Base-by-base conservation (phyloP, 1,140 invertebrate species). In the Dysdera silvatica region DNA sequence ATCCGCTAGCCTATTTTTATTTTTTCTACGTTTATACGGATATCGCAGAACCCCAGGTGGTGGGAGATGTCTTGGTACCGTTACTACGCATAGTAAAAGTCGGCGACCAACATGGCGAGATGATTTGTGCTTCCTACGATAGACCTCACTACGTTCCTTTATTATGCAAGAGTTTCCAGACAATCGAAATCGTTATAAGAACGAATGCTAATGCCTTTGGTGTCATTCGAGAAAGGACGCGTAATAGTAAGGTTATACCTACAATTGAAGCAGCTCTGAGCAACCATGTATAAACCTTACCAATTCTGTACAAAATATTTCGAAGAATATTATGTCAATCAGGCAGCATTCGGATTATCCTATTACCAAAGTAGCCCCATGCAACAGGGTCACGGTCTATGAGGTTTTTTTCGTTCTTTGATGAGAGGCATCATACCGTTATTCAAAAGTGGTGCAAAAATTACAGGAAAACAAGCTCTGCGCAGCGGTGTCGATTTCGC, bases 1-100 rank as follows among this genome's bases (percentile, higher is more conserved):
- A 56, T 29, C 37, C 37, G 10, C 26, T 6, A 6, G 18, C 54
- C 7, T n/a, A 8, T 43, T 43, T 31, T 43, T 8, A 8, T 14
- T 35, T 56, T 0, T 12, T 59, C 3, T 48, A 37, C 12, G 28
- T 59, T n/a, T 59, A 59, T 49, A 33, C 4, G 16, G 56, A 59
- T 49, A 31, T 49, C 26, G 56, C 49, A 16, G 43, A 59, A 24
- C 45, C 41, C 0, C 43, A 59, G 49, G 20, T 59, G 4, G 7
- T 59, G 32, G 29, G 28, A 20, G 43, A 47, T 23, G 43, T 59
- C 23, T 16, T 12, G 20, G 23, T 20, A 23, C 24, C 24, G 7
- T 20, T 51, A 16, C 23, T 31, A 51, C 8, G 26, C 24, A 51
- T 12, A 26, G 18, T 51, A 12, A 31, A 51, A 28, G 48, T 28